Evolutionary conservation across 1,140 invertebrate species (phyloP), one percentile per base, ranked within the genome.

Genomic region (Aricia agestis): DNA sequence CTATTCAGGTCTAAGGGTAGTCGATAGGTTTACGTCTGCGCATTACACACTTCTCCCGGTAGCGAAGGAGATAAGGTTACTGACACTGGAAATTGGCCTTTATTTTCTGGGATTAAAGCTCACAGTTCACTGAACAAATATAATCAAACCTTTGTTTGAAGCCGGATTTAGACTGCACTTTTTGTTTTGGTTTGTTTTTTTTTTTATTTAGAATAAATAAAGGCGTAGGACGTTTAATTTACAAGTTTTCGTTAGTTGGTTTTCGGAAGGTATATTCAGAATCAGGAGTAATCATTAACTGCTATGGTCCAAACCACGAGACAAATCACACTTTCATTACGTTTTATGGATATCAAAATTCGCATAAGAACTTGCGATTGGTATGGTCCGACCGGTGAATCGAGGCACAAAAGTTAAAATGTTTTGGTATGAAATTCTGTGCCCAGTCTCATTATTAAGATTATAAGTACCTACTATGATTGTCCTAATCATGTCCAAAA

Each of bases 11-110:
- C 82, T 78, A 70, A 73, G 73, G 69, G 71, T 74, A 78, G 85
- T 90, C 87, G 78, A 90, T 90, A 90, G 73, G 71, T 72, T 42
- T 73, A 76, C 82, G 86, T 86, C 70, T 81, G 87, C 87, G 87
- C 70, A 75, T 42, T 78, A 67, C 41, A 61, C 69, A 61, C 65
- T 74, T 75, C 71, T 52, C 36, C 63, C 71, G 71, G 74, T 69
- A 66, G 58, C 71, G 66, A 71, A 67, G 58, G 70, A 75, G 66
- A 74, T 77, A 80, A 75, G 67, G 67, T 19, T 69, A 61, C 58
- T 41, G 59, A 61, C 13, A 58, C 11, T 11, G 17, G 7, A 58
- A n/a, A 69, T 63, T 63, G 11, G 18, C 59, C 17, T 19, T 19
- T 19, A 63, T 31, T 41, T 1, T 31, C 57, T 17, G 58, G 32